Evolutionary conservation across 1,140 invertebrate genomes (phyloP), one percentile per base, ranked within the genome.

Genomic region (Neodiprion pinetum): DNA sequence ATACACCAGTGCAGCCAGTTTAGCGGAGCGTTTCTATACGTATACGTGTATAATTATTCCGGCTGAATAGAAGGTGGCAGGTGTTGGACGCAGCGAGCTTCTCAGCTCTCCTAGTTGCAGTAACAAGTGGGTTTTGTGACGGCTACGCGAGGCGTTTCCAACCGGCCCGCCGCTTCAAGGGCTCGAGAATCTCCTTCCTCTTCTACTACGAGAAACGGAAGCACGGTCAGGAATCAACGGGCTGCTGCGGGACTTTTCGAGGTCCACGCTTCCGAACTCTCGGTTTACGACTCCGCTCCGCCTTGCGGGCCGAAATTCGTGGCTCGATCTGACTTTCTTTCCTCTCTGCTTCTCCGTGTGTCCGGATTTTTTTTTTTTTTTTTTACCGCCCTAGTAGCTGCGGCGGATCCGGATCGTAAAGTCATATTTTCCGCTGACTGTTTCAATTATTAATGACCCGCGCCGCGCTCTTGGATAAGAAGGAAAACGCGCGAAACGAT

Each of bases 111-210:
- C 72, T 74, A 53, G 50, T 53, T 77, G 79, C 81, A 72, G 82
- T 83, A 83, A 83, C 82, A 83, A 83, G 82, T 83, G 81, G 82
- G 80, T 82, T 82, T 83, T 82, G 81, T 77, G 75, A 73, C 72
- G 68, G 68, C 73, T 21, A 21, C 17, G 17, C 17, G 17, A 21
- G 17, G 17, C 17, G 17, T 21, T 21, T 21, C 17, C 17, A 21
- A 21, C 17, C 17, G 17, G 17, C 17, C 17, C 17, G 17, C 17
- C 17, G 17, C 0, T 21, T 21, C 17, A 21, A 21, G 17, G 17
- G 0, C 17, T 21, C 17, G 17, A 21, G 17, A 21, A 21, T 21
- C 17, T 21, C 17, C 17, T 21, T 21, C 17, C 17, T 21, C 17
- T 21, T 21, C 17, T 21, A 21, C 17, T 21, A 21, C 0, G 17